phyloP scores from a whole-genome alignment of 2,797 vertebrate species.

The Sphenodon punctatus region DNA sequence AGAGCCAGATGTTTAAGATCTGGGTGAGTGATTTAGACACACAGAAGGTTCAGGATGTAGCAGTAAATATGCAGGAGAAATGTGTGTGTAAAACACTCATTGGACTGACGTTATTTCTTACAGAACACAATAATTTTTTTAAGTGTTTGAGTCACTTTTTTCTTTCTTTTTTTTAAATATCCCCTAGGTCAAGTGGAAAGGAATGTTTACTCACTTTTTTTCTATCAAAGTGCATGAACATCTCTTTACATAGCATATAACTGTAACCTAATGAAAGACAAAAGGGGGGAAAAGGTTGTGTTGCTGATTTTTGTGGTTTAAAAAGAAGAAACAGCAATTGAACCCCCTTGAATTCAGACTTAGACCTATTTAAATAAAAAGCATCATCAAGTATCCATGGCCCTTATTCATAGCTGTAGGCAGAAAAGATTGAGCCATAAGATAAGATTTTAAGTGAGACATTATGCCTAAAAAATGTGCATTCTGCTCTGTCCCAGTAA shows the following conservation, averaged over 20 bases:
- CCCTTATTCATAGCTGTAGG: background rate
- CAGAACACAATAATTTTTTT: too few relatives aligned
- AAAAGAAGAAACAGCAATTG: background rate
- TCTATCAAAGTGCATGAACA: fast-evolving
- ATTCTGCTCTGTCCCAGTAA: background rate
- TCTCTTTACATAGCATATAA: fast-evolving
- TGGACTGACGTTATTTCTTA: too few relatives aligned
- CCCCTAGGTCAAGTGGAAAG: background rate
- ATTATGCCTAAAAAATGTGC: background rate
- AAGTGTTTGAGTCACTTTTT: too few relatives aligned
- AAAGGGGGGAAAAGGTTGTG: too few relatives aligned
- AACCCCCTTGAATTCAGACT: background rate
- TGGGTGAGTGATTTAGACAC: too few relatives aligned
- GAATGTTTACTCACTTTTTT: background rate
- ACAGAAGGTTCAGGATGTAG: too few relatives aligned
- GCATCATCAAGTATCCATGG: background rate
- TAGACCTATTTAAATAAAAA: background rate
- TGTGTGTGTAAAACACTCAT: too few relatives aligned
- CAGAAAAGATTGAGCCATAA: background rate
- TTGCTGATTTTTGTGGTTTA: background rate
- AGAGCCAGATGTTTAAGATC: too few relatives aligned
- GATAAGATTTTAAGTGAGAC: background rate
- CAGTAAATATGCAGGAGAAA: too few relatives aligned
- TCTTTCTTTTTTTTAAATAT: background rate
- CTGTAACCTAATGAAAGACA: background rate